Evolutionary conservation across 2,797 vertebrate species (phyloP).

Genomic region (Australoheros facetus): DNA sequence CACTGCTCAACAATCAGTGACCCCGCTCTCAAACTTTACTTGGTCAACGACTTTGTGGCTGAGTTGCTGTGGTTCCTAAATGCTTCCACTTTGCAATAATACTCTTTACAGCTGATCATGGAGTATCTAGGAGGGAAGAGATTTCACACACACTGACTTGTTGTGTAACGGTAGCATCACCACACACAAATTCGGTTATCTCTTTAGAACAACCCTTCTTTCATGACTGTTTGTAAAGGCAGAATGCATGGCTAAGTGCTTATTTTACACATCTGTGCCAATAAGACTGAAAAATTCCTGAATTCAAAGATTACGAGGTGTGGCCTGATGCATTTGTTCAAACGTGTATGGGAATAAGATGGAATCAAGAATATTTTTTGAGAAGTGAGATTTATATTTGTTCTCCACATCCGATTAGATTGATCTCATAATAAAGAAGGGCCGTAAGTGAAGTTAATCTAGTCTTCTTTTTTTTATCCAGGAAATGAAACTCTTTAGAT

Average conservation of each 20-base stretch:
- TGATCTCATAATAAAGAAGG: neutral
- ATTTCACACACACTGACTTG: neutral
- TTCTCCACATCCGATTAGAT: neutral
- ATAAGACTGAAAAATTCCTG: neutral
- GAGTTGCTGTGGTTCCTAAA: neutral
- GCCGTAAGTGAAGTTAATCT: rapidly evolving
- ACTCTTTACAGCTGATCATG: neutral
- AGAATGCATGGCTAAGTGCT: neutral
- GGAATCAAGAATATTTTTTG: neutral
- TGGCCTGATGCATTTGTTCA: neutral
- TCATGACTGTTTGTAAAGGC: no score
- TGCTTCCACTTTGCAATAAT: neutral
- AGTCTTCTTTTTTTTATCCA: neutral
- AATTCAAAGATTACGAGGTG: neutral
- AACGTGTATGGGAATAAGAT: neutral
- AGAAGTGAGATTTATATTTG: neutral
- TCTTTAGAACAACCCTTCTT: no score
- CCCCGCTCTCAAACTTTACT: neutral
- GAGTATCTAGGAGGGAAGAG: neutral
- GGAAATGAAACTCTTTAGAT: neutral
- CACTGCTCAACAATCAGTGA: neutral
- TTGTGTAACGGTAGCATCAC: neutral
- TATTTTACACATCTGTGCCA: neutral
- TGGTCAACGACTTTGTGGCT: neutral
- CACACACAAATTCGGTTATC: no score